These are phyloP conservation scores for Ceyx margarethae DNA, from an alignment of 2,113 vertebrate species.

Conservation along the genomic window DNA sequence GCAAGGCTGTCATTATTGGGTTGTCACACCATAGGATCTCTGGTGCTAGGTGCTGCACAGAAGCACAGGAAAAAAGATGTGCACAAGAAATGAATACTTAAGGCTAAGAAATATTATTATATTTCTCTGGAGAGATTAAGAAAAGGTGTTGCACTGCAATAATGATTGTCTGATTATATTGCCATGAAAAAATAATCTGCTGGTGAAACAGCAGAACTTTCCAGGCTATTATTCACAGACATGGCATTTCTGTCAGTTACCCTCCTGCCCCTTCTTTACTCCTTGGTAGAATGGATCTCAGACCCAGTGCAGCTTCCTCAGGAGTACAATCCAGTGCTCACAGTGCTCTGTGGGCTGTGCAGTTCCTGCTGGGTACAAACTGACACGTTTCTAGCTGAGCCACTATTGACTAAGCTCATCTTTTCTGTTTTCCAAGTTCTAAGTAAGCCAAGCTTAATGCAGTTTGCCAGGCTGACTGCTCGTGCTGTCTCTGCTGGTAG, in stretches of 20 bases:
- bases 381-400: not conserved
- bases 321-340: not conserved
- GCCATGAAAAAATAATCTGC: not conserved
- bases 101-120: not conserved
- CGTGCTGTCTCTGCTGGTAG: constrained; percentile 42
- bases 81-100: not conserved
- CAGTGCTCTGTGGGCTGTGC: not conserved
- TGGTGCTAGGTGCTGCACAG: not conserved
- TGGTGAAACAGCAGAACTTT: not conserved
- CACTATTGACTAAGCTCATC: not conserved
- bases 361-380: not conserved
- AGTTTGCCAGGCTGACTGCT: constrained; percentile 44
- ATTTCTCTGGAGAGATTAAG: not conserved
- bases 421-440: constrained; percentile 9
- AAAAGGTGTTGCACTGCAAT: not conserved
- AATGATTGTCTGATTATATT: not conserved
- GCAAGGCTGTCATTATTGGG: not conserved
- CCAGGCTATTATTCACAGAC: not conserved
- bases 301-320: not conserved
- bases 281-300: not conserved
- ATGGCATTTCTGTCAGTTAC: not conserved
- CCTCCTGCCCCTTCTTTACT: not conserved
- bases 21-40: not conserved
- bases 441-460: constrained; percentile 55
- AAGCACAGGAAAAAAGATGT: not conserved